phyloP scores from a whole-genome alignment of 2,113 vertebrate species.

The Ginglymostoma cirratum region DNA sequence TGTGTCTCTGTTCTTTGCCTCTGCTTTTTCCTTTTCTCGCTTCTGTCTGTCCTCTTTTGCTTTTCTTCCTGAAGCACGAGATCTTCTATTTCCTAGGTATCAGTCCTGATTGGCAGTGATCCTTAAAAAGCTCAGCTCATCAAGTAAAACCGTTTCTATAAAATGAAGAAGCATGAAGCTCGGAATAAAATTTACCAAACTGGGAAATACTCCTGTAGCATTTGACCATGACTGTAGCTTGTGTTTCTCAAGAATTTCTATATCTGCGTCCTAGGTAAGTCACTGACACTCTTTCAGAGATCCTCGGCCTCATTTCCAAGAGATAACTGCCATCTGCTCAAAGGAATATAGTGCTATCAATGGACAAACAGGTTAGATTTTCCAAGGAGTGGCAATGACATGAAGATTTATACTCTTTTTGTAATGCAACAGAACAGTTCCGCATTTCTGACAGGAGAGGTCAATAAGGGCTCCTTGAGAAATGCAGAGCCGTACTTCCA shows the following conservation, averaged over 20 bases:
- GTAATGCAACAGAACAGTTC: no score
- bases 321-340: not conserved
- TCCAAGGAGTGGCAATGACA: no score
- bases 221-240: not conserved
- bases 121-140: not conserved
- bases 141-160: not conserved
- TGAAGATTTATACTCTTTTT: no score
- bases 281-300: not conserved
- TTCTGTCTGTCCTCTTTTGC: no score
- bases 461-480: no score
- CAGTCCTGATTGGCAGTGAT: not conserved
- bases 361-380: not conserved
- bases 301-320: not conserved
- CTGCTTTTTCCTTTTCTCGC: no score
- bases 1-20: no score
- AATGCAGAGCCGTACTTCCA: no score
- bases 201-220: not conserved
- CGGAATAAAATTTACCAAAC: not conserved
- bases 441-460: no score
- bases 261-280: not conserved
- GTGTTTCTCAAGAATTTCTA: not conserved
- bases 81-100: not conserved
- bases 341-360: not conserved
- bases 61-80: no score
- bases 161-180: not conserved